Conservation (phyloP, 1,140 invertebrate genomes). For the Artemia franciscana region DNA sequence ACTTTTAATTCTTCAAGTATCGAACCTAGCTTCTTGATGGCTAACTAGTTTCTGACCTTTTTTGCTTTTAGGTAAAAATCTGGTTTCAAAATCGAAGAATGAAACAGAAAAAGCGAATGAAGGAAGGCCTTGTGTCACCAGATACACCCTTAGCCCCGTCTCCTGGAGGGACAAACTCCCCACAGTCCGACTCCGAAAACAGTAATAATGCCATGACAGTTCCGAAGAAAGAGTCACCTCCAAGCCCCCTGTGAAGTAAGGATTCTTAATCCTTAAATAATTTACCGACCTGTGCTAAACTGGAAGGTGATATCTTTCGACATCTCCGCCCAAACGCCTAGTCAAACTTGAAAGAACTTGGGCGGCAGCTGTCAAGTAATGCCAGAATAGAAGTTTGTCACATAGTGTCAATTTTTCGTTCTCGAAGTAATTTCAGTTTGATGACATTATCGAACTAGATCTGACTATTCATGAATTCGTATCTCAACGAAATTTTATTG, state of each 20-base stretch:
- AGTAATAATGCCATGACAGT: constrained; percentile 5
- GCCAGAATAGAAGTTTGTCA: too few relatives aligned
- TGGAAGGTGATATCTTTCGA: not conserved
- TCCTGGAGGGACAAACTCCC: constrained; percentile 9
- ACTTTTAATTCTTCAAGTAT: not conserved
- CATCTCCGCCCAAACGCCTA: not conserved
- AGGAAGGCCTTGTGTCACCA: constrained; percentile 53
- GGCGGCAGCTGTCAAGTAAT: too few relatives aligned
- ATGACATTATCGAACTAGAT: too few relatives aligned
- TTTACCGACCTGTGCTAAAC: not conserved
- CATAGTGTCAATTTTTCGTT: too few relatives aligned
- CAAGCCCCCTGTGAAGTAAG: constrained; percentile 6
- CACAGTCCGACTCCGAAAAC: constrained; percentile 5
- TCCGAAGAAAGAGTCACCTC: constrained; percentile 10
- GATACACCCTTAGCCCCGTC: constrained; percentile 21
- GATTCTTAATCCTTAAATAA: not conserved
- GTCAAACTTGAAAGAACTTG: not conserved
- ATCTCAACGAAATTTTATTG: too few relatives aligned
- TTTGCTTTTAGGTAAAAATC: constrained; percentile 35
- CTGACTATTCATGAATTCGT: too few relatives aligned
- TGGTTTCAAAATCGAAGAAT: constrained; percentile 83
- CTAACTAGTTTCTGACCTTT: not conserved
- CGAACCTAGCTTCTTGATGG: not conserved
- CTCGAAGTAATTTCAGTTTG: too few relatives aligned
- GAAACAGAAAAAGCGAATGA: constrained; percentile 83